Evolutionary conservation across 2,113 vertebrate genomes (phyloP), one percentile per base, ranked within the genome.

Genomic region (Bothrops jararaca): DNA sequence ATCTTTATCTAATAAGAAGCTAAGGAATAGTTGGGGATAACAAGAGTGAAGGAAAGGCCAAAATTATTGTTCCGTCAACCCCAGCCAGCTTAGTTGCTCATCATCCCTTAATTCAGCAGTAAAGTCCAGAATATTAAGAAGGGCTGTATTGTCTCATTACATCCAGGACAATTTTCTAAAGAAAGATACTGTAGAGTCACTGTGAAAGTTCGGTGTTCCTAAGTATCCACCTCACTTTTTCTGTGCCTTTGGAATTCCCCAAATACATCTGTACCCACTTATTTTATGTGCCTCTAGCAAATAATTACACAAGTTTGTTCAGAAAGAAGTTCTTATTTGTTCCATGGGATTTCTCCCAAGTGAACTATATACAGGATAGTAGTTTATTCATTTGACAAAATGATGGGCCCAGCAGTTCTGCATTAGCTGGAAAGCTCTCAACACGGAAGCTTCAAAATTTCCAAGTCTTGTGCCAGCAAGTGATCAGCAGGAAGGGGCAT

Each of bases 91-190:
- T 20, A 60, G 22, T 22, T 50, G 58, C 89, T 18, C 4, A 42
- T 24, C 34, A 24, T 42, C 39, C 22, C 53, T 39, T 89, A 39
- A 45, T 39, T 58, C n/a, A 15, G 11, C 39, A 26, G 57, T 24
- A 58, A 56, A 58, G 11, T 12, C 8, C 90, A 58, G 15, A 54
- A 22, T 3, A 15, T 26, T 48, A 54, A 26, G 20, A 42, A 42
- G 52, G 15, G 15, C 69, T 39, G 20, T 11, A 54, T 39, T 24
- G 29, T 64, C 85, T 94, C 50, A 12, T 50, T 90, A 64, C 0
- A 1, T 50, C 23, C 39, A 92, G 24, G 3, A 60, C 10, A 0
- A 85, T 92, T 95, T 60, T 80, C 86, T 93, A 64, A 92, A 96
- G 92, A 15, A 0, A 24, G 42, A 80, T 42, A 80, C 34, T 42